Percentiles rank a stretch among this genome's conserved stretches.
Conservation (phyloP, 2,113 vertebrate species). For the Centropus bengalensis region DNA sequence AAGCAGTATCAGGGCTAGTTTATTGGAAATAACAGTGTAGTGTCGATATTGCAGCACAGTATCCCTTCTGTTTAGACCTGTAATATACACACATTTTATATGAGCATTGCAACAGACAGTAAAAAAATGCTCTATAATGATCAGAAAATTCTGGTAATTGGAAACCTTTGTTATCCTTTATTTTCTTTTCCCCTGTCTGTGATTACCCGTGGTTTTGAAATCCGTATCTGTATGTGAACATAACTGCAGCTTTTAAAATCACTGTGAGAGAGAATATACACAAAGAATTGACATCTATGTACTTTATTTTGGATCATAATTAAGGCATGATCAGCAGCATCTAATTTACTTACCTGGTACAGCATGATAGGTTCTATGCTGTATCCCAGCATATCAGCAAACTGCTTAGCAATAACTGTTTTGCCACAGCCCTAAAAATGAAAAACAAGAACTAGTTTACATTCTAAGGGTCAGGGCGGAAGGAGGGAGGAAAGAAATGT, state of each 20-base stretch:
- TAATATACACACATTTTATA: background rate
- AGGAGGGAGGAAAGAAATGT: background rate
- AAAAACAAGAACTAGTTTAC: background rate
- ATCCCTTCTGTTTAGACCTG: background rate
- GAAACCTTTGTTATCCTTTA: background rate
- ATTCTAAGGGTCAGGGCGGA: background rate
- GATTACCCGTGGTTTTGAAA: background rate
- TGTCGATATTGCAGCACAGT: background rate
- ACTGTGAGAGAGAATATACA: background rate
- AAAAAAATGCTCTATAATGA: background rate
- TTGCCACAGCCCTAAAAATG: slow-evolving; percentile 91
- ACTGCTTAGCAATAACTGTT: slow-evolving; percentile 89
- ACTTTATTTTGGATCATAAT: background rate
- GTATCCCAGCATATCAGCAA: slow-evolving; percentile 91
- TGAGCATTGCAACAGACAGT: background rate
- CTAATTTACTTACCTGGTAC: slow-evolving; percentile 86
- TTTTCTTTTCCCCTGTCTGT: background rate
- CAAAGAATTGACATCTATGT: background rate
- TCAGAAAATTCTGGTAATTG: background rate
- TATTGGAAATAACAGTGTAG: background rate
- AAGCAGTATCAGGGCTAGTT: background rate
- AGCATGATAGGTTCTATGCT: slow-evolving; percentile 91
- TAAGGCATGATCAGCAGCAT: background rate
- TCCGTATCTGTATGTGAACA: background rate
- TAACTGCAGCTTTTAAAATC: background rate